Percentiles rank a stretch among this genome's conserved stretches.
Evolutionary conservation across 2,113 vertebrate species (phyloP).

Genomic region (Montifringilla adamsi): DNA sequence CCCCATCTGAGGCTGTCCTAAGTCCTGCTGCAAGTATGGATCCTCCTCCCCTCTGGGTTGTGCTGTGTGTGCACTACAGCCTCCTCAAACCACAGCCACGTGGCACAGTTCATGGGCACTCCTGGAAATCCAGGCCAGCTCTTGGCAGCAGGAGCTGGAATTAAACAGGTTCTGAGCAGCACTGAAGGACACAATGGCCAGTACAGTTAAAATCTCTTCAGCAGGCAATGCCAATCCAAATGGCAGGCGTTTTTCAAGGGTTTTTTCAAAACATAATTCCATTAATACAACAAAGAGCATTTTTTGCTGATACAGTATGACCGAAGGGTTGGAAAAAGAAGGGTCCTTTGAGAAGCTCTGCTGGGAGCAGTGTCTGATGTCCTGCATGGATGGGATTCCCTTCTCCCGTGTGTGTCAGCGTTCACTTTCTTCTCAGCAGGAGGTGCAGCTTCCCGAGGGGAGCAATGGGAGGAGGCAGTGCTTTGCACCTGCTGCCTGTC

Average conservation of each 20-base stretch:
- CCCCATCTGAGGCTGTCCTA: background rate
- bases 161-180: background rate
- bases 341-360: background rate
- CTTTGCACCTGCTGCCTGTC: background rate
- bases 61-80: background rate
- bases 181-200: background rate
- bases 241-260: background rate
- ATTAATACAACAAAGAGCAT: background rate
- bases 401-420: background rate
- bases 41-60: background rate
- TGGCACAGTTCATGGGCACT: background rate
- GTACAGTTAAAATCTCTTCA: background rate
- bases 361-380: background rate
- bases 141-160: background rate
- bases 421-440: background rate
- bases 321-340: background rate
- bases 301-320: background rate
- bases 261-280: background rate
- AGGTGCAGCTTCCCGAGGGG: background rate
- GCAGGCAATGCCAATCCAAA: background rate
- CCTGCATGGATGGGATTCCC: background rate
- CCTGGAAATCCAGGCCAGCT: background rate
- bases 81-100: background rate
- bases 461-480: background rate
- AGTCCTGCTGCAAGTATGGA: background rate